Base-by-base conservation (phyloP, 1,140 invertebrate genomes). In the Drosophila virilis region DNA sequence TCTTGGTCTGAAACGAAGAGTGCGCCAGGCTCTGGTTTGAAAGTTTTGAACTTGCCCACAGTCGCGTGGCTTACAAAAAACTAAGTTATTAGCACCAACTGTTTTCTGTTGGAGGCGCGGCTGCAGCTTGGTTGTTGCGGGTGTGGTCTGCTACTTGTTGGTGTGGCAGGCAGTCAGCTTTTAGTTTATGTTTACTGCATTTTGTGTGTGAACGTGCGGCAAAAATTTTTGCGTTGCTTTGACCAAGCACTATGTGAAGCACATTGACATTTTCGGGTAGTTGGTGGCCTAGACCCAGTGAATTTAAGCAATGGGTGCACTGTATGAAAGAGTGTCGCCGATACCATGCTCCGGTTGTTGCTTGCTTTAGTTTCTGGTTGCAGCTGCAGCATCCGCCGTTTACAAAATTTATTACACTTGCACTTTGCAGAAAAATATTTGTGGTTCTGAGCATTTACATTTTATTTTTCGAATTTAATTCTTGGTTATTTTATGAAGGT, bases 31-130 rank as follows among this genome's bases (percentile, higher is more conserved):
- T 38, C 52, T 48, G 68, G 60, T 55, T 61, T 42, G 28, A 78
- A 88, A 86, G 67, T 86, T 86, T 69, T 76, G 67, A 78, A 78
- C 81, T 80, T 77, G 60, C 58, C 71, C 60, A 67, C 54, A 58
- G 43, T 65, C 28, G 42, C 78, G 64, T 69, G 28, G 62, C 58
- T 55, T 48, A 12, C 46, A 66, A 68, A 61, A 85, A 86, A 86
- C 83, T 76, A 88, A 88, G 83, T 88, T 85, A 88, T 88, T 85
- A 82, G 82, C 78, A 82, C 28, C 75, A 81, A 86, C 77, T 71
- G 77, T 48, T 58, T 61, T 55, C 40, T 46, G 51, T 55, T 45
- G 28, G 48, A 28, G 22, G 43, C 33, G 22, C 28, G 35, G 45
- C 35, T 54, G 17, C 9, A 12, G 42, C 33, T 65, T 48, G 59